Evolutionary conservation across 2,888 invertebrate genomes (phyloP), one percentile per base, ranked within the genome.

Genomic region (Aquatica leii): DNA sequence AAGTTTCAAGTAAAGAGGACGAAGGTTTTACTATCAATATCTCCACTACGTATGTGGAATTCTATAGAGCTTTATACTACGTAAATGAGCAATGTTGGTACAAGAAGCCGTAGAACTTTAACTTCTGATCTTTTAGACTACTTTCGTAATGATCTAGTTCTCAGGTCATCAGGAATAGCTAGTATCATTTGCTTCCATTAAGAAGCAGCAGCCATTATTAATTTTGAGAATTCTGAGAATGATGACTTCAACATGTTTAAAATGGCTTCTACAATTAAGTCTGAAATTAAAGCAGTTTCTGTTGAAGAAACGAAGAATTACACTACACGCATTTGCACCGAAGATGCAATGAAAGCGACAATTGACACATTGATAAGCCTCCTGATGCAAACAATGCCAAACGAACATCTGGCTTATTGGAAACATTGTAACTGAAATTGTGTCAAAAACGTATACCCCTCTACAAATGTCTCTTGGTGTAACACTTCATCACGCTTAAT

Each of bases 41-140:
- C 24, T 37, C 37, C 37, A 37, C n/a, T 37, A 37, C 37, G 40
- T 53, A 53, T 53, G 34, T 53, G 37, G 53, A 53, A 53, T 35
- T 53, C 35, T 53, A 37, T 53, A 53, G 53, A 53, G 40, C 37
- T 53, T 14, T 37, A 53, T 53, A 37, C 35, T 37, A 21, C 34
- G 12, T 50, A 31, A 2, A 35, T 37, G 11, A 46, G 11, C 5
- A 46, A 46, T 46, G 18, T 14, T n/a, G 35, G 53, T 34, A 35
- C 37, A 35, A 35, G 15, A 14, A 53, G 34, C 53, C 4, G 53
- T 35, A 35, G 14, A 35, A 35, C 53, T 41, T 46, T 46, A 46
- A 46, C 9, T 17, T 46, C 4, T 46, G 46, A 46, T 14, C 46
- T 46, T 46, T 4, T 46, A 46, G 14, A 46, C 14, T 46, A 46